These are phyloP conservation scores for Zeugodacus cucurbitae DNA, from an alignment of 1,140 invertebrate genomes.

Conservation along the genomic window DNA sequence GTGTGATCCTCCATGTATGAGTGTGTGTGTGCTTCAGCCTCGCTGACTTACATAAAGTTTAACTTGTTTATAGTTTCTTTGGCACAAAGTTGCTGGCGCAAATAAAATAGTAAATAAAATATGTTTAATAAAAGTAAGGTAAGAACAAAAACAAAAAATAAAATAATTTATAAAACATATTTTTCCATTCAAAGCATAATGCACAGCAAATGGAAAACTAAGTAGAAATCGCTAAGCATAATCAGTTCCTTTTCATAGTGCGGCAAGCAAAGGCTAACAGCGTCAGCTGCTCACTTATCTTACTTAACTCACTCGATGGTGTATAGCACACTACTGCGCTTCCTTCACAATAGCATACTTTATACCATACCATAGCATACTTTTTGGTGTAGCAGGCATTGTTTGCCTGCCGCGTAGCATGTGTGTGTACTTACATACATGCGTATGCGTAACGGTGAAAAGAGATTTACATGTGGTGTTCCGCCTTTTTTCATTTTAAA, in stretches of 20 bases:
- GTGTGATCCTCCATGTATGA: neutral
- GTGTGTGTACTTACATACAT: neutral
- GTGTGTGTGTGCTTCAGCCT: neutral
- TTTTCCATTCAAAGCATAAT: constrained; percentile 30
- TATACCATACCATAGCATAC: neutral
- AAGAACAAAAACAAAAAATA: neutral
- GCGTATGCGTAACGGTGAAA: neutral
- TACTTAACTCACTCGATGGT: neutral
- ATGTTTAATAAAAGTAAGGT: neutral
- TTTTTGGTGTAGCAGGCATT: neutral
- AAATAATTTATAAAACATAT: neutral
- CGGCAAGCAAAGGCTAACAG: neutral
- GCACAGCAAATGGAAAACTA: constrained; percentile 30
- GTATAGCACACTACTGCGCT: too few relatives aligned
- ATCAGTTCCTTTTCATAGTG: constrained; percentile 15
- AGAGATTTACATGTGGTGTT: neutral
- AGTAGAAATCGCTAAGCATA: constrained; percentile 34
- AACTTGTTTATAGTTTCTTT: constrained; percentile 36
- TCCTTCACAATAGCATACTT: neutral
- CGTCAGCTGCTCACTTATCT: constrained; percentile 24
- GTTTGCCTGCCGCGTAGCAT: neutral
- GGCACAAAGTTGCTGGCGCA: neutral
- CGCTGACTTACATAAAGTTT: constrained; percentile 35
- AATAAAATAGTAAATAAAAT: constrained; percentile 24
- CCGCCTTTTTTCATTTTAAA: neutral